Conservation (phyloP, 2,113 vertebrate genomes). For the Atractosteus spatula region DNA sequence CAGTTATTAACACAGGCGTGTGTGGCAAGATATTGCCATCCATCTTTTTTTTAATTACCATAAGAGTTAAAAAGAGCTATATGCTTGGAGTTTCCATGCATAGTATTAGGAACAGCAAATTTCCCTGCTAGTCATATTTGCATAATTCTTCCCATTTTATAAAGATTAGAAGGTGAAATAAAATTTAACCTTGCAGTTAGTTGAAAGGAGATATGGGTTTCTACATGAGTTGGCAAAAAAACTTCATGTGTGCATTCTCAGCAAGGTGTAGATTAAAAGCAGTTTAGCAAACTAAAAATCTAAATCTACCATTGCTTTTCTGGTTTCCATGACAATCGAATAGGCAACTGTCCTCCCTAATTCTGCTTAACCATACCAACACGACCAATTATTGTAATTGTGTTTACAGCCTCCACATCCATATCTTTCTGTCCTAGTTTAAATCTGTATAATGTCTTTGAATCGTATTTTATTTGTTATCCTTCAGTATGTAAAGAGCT, state of each 20-base stretch:
- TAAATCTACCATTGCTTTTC: no score
- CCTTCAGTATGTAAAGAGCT: constrained; percentile 36
- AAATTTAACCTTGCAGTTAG: neutral
- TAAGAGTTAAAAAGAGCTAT: neutral
- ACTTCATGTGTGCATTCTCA: neutral
- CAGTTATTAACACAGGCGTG: no score
- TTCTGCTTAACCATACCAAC: no score
- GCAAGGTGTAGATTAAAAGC: neutral
- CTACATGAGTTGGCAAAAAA: neutral
- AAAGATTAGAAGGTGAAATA: neutral
- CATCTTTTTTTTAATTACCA: no score
- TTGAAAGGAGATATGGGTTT: no score
- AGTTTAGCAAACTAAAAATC: no score
- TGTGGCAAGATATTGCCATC: no score
- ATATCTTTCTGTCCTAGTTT: neutral
- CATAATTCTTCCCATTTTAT: neutral
- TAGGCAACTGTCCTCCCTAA: no score
- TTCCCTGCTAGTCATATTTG: neutral
- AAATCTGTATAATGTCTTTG: neutral
- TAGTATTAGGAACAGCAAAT: neutral
- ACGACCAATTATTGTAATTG: no score
- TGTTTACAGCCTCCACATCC: neutral
- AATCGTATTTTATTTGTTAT: neutral
- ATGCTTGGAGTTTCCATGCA: neutral
- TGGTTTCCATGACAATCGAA: no score